phyloP scores from a whole-genome alignment of 2,888 invertebrate species.

The Dryadula phaetusa region DNA sequence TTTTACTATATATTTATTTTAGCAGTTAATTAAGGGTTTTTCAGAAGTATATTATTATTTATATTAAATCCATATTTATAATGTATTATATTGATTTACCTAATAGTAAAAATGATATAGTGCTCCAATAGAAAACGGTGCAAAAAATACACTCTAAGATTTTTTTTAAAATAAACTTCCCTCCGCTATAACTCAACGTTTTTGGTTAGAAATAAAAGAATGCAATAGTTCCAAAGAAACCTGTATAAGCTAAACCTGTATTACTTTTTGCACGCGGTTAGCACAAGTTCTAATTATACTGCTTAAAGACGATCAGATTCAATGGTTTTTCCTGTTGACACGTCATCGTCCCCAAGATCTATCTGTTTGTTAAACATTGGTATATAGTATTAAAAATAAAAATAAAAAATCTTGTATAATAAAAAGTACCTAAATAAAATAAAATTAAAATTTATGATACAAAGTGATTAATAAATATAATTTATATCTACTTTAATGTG shows the following conservation, averaged over 20 bases:
- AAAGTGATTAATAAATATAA: conserved; percentile 4
- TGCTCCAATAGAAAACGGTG: too few species aligned
- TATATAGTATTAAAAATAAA: too few species aligned
- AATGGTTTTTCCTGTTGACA: not conserved
- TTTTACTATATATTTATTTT: not conserved
- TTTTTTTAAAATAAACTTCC: not conserved
- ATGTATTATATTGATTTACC: too few species aligned
- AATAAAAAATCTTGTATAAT: too few species aligned
- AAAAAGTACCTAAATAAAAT: not conserved
- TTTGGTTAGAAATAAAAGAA: not conserved
- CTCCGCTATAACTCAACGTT: not conserved
- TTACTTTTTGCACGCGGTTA: not conserved
- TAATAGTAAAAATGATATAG: too few species aligned
- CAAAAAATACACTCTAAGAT: too few species aligned
- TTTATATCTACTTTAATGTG: not conserved
- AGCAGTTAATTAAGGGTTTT: not conserved
- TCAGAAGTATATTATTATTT: too few species aligned
- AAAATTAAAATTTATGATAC: not conserved
- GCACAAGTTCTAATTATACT: not conserved
- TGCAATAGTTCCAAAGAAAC: not conserved
- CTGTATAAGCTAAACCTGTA: not conserved
- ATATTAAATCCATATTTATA: too few species aligned
- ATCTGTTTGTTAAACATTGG: not conserved
- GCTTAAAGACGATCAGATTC: not conserved
- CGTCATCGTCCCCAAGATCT: not conserved